A percentile compares a stretch with the other conserved stretches of the same genome.
phyloP scores from a whole-genome alignment of 2,888 invertebrate genomes.

The Lasioglossum vierecki region DNA sequence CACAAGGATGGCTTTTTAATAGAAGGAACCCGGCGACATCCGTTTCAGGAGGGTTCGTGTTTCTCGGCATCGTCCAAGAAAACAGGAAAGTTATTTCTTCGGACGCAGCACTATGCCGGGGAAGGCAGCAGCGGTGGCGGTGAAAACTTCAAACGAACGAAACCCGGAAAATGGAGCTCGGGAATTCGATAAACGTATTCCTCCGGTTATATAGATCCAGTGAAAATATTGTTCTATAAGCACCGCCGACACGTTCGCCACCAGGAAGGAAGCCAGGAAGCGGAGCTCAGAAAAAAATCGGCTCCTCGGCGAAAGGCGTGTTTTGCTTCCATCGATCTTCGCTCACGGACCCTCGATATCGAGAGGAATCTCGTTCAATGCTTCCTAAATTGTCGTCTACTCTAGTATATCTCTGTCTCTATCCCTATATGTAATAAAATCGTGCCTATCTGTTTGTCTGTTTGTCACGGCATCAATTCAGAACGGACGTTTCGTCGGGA shows the following conservation, averaged over 20 bases:
- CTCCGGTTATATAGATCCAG: constrained; percentile 59
- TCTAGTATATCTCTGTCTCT: too few species aligned
- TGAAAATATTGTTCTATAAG: constrained; percentile 65
- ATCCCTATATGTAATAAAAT: too few species aligned
- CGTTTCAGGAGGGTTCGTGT: constrained; percentile 18
- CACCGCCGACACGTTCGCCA: constrained; percentile 49
- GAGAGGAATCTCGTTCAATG: constrained; percentile 49
- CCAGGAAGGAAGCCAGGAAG: constrained; percentile 8
- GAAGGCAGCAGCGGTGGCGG: constrained; percentile 17
- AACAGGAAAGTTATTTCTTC: constrained; percentile 57
- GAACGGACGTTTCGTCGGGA: too few species aligned
- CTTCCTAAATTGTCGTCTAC: constrained; percentile 48
- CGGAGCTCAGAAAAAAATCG: constrained; percentile 34
- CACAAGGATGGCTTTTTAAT: constrained; percentile 7
- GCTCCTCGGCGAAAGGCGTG: constrained; percentile 17
- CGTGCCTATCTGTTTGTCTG: too few species aligned
- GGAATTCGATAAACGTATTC: constrained; percentile 64
- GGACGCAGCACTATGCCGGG: constrained; percentile 36
- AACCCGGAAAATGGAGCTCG: constrained; percentile 41
- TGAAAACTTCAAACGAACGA: constrained; percentile 53
- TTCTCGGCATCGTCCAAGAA: background rate
- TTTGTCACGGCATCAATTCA: too few species aligned
- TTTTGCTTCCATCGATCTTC: constrained; percentile 61
- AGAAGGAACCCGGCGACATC: constrained; percentile 27
- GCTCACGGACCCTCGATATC: constrained; percentile 34